Base-by-base conservation (phyloP, 2,888 invertebrate genomes). In the Lasioglossum leucozonium region DNA sequence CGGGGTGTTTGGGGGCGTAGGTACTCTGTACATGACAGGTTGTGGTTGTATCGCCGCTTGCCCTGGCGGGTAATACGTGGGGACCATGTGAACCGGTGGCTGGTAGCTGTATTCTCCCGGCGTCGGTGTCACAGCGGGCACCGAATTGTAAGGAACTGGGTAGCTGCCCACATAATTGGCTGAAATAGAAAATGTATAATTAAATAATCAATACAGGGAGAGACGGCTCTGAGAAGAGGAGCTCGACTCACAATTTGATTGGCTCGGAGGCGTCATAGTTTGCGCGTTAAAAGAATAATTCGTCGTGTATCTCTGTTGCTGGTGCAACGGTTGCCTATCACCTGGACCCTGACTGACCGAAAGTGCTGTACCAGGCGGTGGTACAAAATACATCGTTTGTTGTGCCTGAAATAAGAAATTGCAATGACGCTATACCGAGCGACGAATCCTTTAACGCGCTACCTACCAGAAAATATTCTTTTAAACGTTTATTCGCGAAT, bases 371-470 rank as follows among this genome's bases (percentile, higher is more conserved):
- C 92, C 93, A 47, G 94, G 91, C 40, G 95, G 94, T 78, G 94
- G 94, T 78, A 94, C 93, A 58, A 95, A 94, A 84, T 94, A 95
- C 95, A 95, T 94, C 34, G 94, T 89, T 83, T 95, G 95, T 77
- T 94, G 95, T 0, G 93, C 91, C 94, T 94, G 81, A 30, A 82
- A 82, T 30, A 5, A 72, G 18, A 40, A 18, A 40, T 37, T 6
- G 13, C 2, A 13, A n/a, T 69, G n/a, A n/a, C 37, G 40, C 5
- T 40, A n/a, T n/a, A 40, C 37, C 40, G 11, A 69, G n/a, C 11
- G n/a, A 2, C 22, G 40, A 40, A 0, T 13, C 11, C n/a, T 40
- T 69, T 13, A 69, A 69, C 34, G 34, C 22, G 22, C 11, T 8
- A 30, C 62, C 30, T 30, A 16, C 18, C 62, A 16, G 30, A 30